phyloP scores from a whole-genome alignment of 2,113 vertebrate species.

The Scophthalmus maximus region DNA sequence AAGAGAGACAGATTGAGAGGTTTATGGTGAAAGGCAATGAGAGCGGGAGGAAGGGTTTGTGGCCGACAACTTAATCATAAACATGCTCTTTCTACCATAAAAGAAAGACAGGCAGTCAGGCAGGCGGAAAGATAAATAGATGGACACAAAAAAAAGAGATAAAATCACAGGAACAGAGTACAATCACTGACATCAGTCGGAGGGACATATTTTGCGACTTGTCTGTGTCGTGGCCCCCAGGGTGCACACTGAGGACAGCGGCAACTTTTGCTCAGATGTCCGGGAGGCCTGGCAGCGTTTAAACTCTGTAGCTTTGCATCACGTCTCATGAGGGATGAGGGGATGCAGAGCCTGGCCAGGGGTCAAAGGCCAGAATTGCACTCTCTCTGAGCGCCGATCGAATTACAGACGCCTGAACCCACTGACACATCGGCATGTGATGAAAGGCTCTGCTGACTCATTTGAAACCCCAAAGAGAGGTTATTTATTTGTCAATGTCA shows the following conservation, averaged over 20 bases:
- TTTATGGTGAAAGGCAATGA: slow-evolving; percentile 37
- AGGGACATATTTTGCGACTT: slow-evolving; percentile 21
- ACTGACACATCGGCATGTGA: slow-evolving; percentile 61
- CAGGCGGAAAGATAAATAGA: not conserved
- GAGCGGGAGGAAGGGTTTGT: slow-evolving; percentile 21
- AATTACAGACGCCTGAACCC: slow-evolving; percentile 71
- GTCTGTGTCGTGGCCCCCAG: slow-evolving; percentile 25
- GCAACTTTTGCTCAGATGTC: slow-evolving; percentile 50
- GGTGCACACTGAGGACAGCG: slow-evolving; percentile 35
- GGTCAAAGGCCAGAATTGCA: slow-evolving; percentile 63
- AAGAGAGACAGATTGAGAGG: slow-evolving; percentile 14
- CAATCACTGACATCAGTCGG: not conserved
- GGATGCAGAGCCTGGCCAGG: slow-evolving; percentile 61
- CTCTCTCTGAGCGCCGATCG: slow-evolving; percentile 62
- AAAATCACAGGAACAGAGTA: slow-evolving; percentile 5
- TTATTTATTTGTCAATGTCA: slow-evolving; percentile 77
- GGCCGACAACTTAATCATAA: slow-evolving; percentile 40
- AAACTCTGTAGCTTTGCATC: slow-evolving; percentile 67
- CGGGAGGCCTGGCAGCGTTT: slow-evolving; percentile 62
- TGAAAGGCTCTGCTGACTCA: slow-evolving; percentile 76
- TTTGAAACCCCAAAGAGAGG: slow-evolving; percentile 62
- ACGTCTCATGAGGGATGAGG: slow-evolving; percentile 68
- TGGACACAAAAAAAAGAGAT: not conserved
- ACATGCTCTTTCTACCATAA: slow-evolving; percentile 29
- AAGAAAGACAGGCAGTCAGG: not conserved